Percentiles rank a stretch among this genome's conserved stretches.
phyloP scores from a whole-genome alignment of 2,888 invertebrate genomes.

The Blastobasis lacticolella region DNA sequence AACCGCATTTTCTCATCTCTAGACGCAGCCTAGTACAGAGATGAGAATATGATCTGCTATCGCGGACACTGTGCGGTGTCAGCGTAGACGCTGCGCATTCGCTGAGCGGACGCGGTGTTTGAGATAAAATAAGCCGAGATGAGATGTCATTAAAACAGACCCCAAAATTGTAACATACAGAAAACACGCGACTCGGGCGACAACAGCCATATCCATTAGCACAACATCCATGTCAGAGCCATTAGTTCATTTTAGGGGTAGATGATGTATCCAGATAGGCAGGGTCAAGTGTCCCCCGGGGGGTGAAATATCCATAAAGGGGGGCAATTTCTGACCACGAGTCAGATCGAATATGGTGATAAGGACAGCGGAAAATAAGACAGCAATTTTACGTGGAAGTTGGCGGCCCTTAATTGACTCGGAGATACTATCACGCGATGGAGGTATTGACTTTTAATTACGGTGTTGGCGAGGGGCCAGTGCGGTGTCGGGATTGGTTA shows the following conservation, averaged over 20 bases:
- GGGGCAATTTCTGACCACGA: conserved; percentile 66
- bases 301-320: conserved; percentile 70
- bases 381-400: conserved; percentile 67
- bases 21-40: too few species aligned
- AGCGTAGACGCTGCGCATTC: too few species aligned
- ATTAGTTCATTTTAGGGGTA: conserved; percentile 68
- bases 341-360: conserved; percentile 66
- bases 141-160: too few species aligned
- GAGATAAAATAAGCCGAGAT: too few species aligned
- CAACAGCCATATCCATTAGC: conserved; percentile 35
- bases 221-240: conserved; percentile 38
- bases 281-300: conserved; percentile 70
- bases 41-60: too few species aligned
- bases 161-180: too few species aligned
- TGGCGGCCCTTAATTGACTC: conserved; percentile 65
- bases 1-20: too few species aligned
- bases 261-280: conserved; percentile 69
- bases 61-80: too few species aligned
- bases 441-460: conserved; percentile 61
- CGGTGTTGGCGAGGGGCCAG: conserved; percentile 31
- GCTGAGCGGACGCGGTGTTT: too few species aligned
- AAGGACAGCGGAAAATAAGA: conserved; percentile 62
- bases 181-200: too few species aligned
- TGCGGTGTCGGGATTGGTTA: conserved; percentile 26
- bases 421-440: conserved; percentile 57